Conservation (phyloP, 92 coral and sea anemone genomes). For the Plumapathes pennacea region DNA sequence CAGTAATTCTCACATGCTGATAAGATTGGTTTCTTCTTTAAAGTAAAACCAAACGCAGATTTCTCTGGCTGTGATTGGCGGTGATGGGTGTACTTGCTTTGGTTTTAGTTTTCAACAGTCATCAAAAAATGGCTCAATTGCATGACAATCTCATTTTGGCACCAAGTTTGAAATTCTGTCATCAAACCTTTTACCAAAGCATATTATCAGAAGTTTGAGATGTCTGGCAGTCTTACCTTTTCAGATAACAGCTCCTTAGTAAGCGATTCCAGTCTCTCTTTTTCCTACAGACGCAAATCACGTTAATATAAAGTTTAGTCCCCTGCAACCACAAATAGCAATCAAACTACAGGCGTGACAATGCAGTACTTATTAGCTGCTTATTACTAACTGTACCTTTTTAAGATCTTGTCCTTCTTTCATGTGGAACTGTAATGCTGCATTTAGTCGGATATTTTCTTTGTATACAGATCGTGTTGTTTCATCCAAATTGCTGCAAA, state of each 20-base stretch:
- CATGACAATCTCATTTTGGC: too few relatives aligned
- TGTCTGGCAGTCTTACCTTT: too few relatives aligned
- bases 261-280: conserved; percentile 57
- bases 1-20: too few relatives aligned
- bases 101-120: too few relatives aligned
- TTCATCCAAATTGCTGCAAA: conserved; percentile 82
- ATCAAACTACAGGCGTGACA: not conserved
- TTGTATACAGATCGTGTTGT: conserved; percentile 97
- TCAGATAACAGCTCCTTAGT: conserved; percentile 67
- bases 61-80: too few relatives aligned
- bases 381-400: conserved; percentile 54
- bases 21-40: too few relatives aligned
- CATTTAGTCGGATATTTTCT: conserved; percentile 90
- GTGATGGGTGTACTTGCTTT: too few relatives aligned
- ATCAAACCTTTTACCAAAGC: too few relatives aligned
- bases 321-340: not conserved
- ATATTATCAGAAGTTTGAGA: too few relatives aligned
- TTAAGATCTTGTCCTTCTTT: conserved; percentile 80
- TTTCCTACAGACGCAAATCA: conserved; percentile 50
- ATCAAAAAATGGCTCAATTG: not conserved
- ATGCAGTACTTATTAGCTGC: not conserved
- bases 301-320: not conserved
- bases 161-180: too few relatives aligned
- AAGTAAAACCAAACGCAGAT: too few relatives aligned
- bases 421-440: conserved; percentile 89